A percentile compares a stretch with the other conserved stretches of the same genome.
phyloP scores from a whole-genome alignment of 1,140 invertebrate species.

The Odontomachus brunneus region DNA sequence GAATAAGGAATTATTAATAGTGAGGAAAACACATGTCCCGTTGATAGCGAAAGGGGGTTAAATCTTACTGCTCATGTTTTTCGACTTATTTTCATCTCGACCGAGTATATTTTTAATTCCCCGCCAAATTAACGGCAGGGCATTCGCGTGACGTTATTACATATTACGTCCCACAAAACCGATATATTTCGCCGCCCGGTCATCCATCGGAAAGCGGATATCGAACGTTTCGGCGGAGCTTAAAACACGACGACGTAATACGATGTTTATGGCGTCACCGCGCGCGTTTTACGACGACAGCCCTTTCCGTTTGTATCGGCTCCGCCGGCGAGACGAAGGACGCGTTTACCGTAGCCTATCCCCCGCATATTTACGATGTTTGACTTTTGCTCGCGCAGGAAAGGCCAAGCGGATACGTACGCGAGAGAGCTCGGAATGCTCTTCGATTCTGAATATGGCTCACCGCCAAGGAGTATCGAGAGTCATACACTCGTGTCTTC shows the following conservation, averaged over 20 bases:
- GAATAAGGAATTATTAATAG: too few species aligned
- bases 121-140: background rate
- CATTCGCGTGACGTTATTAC: background rate
- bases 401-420: background rate
- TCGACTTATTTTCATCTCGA: too few species aligned
- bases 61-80: too few species aligned
- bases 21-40: too few species aligned
- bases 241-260: slow-evolving; percentile 39
- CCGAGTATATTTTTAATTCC: background rate
- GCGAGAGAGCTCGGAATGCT: slow-evolving; percentile 22
- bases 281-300: slow-evolving; percentile 35
- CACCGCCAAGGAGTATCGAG: slow-evolving; percentile 64
- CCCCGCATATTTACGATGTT: slow-evolving; percentile 58
- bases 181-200: background rate
- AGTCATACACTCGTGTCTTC: slow-evolving; percentile 55
- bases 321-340: background rate
- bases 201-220: background rate
- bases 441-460: slow-evolving; percentile 68
- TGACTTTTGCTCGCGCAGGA: slow-evolving; percentile 40
- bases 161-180: background rate
- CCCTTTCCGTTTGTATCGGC: slow-evolving; percentile 8
- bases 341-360: background rate
- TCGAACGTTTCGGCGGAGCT: background rate
- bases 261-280: slow-evolving; percentile 32
- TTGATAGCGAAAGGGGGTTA: too few species aligned